These are phyloP conservation scores for Erythrolamprus reginae DNA, from an alignment of 2,113 vertebrate genomes.

Conservation along the genomic window DNA sequence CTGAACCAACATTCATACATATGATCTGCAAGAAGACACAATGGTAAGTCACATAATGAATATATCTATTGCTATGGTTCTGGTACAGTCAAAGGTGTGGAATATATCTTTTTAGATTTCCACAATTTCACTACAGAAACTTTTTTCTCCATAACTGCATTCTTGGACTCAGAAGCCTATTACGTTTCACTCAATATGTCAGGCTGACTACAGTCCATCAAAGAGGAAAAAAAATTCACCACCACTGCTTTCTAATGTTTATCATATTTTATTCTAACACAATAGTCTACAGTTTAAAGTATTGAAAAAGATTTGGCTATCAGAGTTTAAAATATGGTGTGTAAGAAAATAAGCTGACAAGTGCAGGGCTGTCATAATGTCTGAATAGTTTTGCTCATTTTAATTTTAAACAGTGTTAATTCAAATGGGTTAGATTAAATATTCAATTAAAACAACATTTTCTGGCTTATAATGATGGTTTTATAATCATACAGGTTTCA, in stretches of 20 bases:
- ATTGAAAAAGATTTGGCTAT: not conserved
- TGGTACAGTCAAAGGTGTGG: not conserved
- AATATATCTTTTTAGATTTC: not conserved
- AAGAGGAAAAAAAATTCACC: not conserved
- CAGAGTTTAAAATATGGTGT: not conserved
- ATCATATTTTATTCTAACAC: not conserved
- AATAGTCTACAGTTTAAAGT: not conserved
- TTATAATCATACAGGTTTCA: not conserved
- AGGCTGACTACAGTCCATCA: not conserved
- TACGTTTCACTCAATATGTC: not conserved
- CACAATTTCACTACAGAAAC: not conserved
- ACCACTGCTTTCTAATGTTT: not conserved
- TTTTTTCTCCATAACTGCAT: not conserved
- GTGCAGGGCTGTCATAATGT: not conserved
- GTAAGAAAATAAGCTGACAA: not conserved
- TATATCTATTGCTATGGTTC: not conserved
- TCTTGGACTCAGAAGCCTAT: not conserved
- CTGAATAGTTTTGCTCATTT: not conserved
- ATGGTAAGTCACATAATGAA: not conserved
- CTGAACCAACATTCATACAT: not conserved
- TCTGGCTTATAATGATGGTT: not conserved
- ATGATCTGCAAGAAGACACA: not conserved
- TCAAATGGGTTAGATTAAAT: not conserved
- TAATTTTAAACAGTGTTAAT: not conserved
- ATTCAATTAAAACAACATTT: not conserved